These are phyloP conservation scores for Chionomys nivalis DNA, from an alignment of 2,113 vertebrate species.

Conservation along the genomic window DNA sequence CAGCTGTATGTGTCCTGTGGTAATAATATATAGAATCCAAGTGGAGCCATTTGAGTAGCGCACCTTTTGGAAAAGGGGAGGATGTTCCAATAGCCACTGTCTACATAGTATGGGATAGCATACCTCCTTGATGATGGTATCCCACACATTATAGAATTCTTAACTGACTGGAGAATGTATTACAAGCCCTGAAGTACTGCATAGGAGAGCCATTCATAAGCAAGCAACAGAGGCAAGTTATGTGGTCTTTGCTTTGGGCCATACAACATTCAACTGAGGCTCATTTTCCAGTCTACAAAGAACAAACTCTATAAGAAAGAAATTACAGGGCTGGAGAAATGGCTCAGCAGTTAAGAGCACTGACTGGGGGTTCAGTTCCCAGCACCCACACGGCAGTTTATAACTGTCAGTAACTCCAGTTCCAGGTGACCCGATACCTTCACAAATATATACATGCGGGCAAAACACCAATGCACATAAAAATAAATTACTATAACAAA, in stretches of 20 bases:
- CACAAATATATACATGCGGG: no score
- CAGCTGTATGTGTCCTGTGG: not conserved
- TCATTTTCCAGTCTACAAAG: not conserved
- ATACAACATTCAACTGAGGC: not conserved
- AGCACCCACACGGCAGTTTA: no score
- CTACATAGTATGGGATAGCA: not conserved
- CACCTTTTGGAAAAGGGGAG: not conserved
- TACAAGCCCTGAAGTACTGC: not conserved
- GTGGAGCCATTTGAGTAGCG: not conserved
- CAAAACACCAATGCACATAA: no score
- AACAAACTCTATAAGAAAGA: not conserved
- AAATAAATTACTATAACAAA: no score
- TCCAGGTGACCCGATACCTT: no score
- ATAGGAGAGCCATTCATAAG: not conserved
- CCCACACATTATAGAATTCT: not conserved
- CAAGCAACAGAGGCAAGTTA: not conserved
- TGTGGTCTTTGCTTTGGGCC: not conserved
- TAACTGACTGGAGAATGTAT: not conserved
- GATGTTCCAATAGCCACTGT: not conserved
- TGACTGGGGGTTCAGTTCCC: no score
- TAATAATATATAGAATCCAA: not conserved
- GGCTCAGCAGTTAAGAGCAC: no score
- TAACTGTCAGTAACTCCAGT: no score
- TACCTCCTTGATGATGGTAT: not conserved
- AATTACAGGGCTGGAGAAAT: not conserved